Conservation (phyloP, 2,113 vertebrate genomes). For the Cinclus mexicanus region DNA sequence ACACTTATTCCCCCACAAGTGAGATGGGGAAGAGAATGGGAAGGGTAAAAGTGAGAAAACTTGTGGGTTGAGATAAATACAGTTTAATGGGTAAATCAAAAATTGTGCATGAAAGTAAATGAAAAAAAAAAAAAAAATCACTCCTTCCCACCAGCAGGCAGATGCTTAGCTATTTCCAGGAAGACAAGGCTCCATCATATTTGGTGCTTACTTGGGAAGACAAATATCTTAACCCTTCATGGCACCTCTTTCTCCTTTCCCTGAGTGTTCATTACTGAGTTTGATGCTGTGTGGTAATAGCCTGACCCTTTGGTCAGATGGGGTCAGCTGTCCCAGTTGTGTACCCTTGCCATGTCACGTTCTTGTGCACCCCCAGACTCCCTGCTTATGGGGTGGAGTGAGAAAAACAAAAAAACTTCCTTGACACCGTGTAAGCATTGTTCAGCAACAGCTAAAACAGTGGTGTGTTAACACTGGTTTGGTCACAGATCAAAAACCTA, state of each 20-base stretch:
- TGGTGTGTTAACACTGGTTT: not conserved
- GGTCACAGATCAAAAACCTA: not conserved
- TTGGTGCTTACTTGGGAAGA: not conserved
- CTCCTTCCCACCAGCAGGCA: not conserved
- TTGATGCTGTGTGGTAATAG: not conserved
- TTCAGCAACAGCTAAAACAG: not conserved
- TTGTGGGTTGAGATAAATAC: rapidly evolving
- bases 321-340: rapidly evolving
- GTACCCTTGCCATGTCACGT: not conserved
- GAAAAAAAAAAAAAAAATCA: not conserved
- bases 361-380: rapidly evolving
- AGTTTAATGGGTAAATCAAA: not conserved
- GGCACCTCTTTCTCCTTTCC: not conserved
- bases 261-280: not conserved
- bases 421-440: not conserved
- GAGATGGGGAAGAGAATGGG: not conserved
- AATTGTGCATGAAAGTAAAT: rapidly evolving
- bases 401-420: not conserved
- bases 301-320: not conserved
- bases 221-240: not conserved
- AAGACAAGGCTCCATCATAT: rapidly evolving
- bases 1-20: not conserved
- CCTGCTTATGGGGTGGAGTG: rapidly evolving
- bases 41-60: not conserved
- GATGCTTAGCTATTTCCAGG: not conserved